These are phyloP conservation scores for Ptyas mucosa DNA, from an alignment of 2,113 vertebrate genomes.

Conservation along the genomic window DNA sequence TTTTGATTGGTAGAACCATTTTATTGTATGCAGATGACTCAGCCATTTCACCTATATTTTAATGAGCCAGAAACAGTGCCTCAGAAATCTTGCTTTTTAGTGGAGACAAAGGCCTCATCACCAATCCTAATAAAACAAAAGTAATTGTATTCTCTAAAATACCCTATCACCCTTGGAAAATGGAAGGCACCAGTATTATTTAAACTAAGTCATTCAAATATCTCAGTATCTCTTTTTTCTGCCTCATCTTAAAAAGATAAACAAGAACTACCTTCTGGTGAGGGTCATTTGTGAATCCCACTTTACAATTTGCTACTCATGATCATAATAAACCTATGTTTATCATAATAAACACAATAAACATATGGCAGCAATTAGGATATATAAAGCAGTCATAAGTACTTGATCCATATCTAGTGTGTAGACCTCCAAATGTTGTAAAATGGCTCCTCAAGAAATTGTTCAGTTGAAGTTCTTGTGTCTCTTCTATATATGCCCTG, in stretches of 20 bases:
- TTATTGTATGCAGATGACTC: background rate
- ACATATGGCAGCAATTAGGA: background rate
- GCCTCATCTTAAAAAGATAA: background rate
- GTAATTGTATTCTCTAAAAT: background rate
- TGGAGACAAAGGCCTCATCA: background rate
- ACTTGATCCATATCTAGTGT: background rate
- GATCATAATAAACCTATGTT: background rate
- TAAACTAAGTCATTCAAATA: background rate
- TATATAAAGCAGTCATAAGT: background rate
- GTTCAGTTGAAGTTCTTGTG: background rate
- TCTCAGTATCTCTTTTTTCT: background rate
- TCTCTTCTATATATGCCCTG: background rate
- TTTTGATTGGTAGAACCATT: background rate
- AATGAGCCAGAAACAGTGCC: background rate
- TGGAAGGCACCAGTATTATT: background rate
- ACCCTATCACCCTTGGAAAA: background rate
- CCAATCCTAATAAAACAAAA: background rate
- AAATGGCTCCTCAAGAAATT: background rate
- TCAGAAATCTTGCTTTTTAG: background rate
- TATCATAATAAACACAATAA: background rate
- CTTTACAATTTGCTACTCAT: background rate
- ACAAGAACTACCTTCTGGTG: background rate
- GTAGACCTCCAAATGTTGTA: background rate
- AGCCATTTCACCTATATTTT: background rate
- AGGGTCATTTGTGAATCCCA: background rate